Percentiles rank a stretch among this genome's conserved stretches.
These are phyloP conservation scores for Hylyphantes graminicola DNA, from an alignment of 1,140 invertebrate species.

Conservation along the genomic window DNA sequence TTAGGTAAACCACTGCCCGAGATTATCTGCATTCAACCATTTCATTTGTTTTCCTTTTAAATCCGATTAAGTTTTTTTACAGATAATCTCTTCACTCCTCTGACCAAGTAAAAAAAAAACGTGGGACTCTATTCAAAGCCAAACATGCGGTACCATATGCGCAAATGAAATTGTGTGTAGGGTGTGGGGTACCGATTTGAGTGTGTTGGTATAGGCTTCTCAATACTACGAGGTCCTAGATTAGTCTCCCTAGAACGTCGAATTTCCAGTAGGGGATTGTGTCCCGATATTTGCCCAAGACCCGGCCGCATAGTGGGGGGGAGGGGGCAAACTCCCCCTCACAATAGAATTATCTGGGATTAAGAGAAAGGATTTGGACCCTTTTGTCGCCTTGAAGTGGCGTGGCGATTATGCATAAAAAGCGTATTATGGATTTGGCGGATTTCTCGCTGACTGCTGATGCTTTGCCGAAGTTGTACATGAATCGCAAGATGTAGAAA, in stretches of 20 bases:
- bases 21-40: not conserved
- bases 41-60: not conserved
- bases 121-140: constrained; percentile 8
- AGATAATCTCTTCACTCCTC: not conserved
- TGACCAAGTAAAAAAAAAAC: constrained; percentile 9
- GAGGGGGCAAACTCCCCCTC: not conserved
- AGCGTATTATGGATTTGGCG: constrained; percentile 53
- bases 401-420: constrained; percentile 57
- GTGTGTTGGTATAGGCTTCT: constrained; percentile 52
- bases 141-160: constrained; percentile 27
- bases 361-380: constrained; percentile 57
- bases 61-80: not conserved
- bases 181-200: constrained; percentile 5
- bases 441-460: constrained; percentile 46
- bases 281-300: constrained; percentile 54
- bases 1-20: too few relatives aligned
- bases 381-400: constrained; percentile 55
- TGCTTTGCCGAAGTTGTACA: constrained; percentile 8
- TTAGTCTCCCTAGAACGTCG: constrained; percentile 32
- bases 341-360: constrained; percentile 57
- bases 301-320: constrained; percentile 26
- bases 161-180: constrained; percentile 2
- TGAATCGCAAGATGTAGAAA: too few relatives aligned
- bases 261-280: constrained; percentile 10
- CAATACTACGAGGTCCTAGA: constrained; percentile 46